Evolutionary conservation across 1,140 invertebrate genomes (phyloP), one percentile per base, ranked within the genome.

Genomic region (Pogonomyrmex barbatus): DNA sequence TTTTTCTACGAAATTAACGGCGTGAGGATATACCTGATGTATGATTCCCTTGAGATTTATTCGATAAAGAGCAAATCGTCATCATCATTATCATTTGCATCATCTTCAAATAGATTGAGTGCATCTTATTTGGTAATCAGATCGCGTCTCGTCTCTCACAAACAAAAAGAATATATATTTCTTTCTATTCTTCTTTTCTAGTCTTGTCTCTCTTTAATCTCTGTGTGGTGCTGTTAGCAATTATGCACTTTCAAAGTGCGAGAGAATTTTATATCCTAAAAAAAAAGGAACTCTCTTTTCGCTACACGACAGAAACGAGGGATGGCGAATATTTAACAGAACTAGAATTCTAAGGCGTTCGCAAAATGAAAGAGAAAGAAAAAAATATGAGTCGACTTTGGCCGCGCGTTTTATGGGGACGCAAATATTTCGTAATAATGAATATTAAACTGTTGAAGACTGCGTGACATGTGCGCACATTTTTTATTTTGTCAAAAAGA

Each of bases 111-210:
- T 54, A 52, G 39, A 76, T 67, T 42, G 45, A 50, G 3, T 17
- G 50, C 78, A 36, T 68, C n/a, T 45, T 70, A 87, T 88, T 85
- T 24, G 62, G 50, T 50, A 65, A 58, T 79, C 50, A 42, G 14
- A 88, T 30, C 58, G 71, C 73, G 67, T 89, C 62, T 79, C 52
- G 60, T 83, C 73, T 76, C 65, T 88, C 58, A 70, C 14, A 24
- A 65, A 63, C 70, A 76, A 85, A 75, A 62, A 52, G 82, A 52
- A 17, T 54, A 79, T 24, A 85, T 17, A 56, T 90, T 89, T 90
- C 81, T 76, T 90, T 78, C 78, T 89, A 76, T 77, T 54, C 77
- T 90, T 90, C 71, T 81, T 85, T 88, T 90, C 89, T 90, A 90
- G 88, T 90, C 89, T 89, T 73, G 50, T 87, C 86, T 68, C 65